Evolutionary conservation across 2,113 vertebrate genomes (phyloP).

Genomic region (Tichodroma muraria): DNA sequence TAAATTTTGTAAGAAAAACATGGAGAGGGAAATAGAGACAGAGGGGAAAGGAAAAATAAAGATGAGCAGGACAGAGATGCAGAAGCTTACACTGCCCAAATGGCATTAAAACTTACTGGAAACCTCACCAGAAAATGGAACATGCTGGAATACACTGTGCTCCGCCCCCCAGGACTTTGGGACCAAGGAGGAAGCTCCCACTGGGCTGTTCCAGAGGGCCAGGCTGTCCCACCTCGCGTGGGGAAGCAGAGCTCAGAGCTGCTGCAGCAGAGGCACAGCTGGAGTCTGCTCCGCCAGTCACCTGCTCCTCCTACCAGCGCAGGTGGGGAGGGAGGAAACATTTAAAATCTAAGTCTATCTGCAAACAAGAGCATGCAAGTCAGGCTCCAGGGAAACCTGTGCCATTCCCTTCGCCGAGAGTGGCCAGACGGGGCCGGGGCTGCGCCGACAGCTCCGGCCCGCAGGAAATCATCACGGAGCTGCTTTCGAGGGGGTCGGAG

Average conservation of each 20-base stretch:
- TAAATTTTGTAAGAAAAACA: constrained; percentile 68
- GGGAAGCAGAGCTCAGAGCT: background rate
- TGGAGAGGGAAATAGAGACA: constrained; percentile 33
- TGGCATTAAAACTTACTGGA: constrained; percentile 49
- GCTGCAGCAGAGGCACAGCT: background rate
- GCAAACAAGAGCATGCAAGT: constrained; percentile 41
- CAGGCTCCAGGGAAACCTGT: constrained; percentile 30
- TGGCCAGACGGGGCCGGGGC: background rate
- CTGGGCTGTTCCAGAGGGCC: background rate
- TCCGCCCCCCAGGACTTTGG: background rate
- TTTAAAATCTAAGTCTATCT: constrained; percentile 32
- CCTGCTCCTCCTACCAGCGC: background rate
- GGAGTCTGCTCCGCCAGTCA: background rate
- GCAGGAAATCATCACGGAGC: background rate
- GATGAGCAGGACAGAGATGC: constrained; percentile 45
- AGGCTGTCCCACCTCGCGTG: background rate
- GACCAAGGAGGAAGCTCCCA: constrained; percentile 5
- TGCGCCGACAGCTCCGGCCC: background rate
- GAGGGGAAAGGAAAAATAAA: constrained; percentile 10
- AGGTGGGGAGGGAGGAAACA: background rate
- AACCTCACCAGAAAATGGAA: constrained; percentile 26
- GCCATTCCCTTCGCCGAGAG: background rate
- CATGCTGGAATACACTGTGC: constrained; percentile 38
- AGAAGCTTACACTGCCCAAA: constrained; percentile 70
- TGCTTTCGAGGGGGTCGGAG: background rate